Base-by-base conservation (phyloP, 1,140 invertebrate genomes). In the Araneus ventricosus region DNA sequence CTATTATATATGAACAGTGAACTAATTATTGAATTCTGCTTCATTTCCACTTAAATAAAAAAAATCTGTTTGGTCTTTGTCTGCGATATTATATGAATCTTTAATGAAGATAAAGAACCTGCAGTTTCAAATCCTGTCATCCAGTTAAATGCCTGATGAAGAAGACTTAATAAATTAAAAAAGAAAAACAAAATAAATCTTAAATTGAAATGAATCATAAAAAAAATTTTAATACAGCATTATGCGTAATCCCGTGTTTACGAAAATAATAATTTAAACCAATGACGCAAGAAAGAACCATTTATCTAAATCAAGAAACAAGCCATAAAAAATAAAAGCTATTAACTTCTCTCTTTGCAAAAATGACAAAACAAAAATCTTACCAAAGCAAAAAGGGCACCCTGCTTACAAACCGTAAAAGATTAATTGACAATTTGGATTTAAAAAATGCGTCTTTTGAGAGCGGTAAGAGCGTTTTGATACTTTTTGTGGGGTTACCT, bases 351-450 rank as follows among this genome's bases (percentile, higher is more conserved):
- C 70, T 20, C 30, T 75, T 75, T 75, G 20, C 5, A 2, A 34
- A 75, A 75, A 75, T 75, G 34, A 75, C 70, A 75, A 75, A 34
- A 75, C 4, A 34, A 63, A 63, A 30, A 75, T 37, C 20, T 34
- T 20, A 5, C 14, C 34, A 7, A 34, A 34, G 30, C 1, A 34
- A 34, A 34, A 75, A 4, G 34, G 30, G 20, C 30, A 20, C 34
- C 1, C 14, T 75, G 30, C 70, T 75, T 75, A 37, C 14, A 34
- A 37, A 75, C 70, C 70, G 70, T 75, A 17, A 75, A 75, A 75
- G 70, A 75, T 75, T 75, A 75, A 75, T 75, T 75, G 70, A 75
- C 70, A 75, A 75, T 75, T 75, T 34, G 3, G 37, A 75, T 75
- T 10, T 37, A 75, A 75, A 75, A 75, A 75, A 17, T 34, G 14